Percentiles rank a stretch among this genome's conserved stretches.
Evolutionary conservation across 2,888 invertebrate species (phyloP).

Genomic region (Xylophagus ater): DNA sequence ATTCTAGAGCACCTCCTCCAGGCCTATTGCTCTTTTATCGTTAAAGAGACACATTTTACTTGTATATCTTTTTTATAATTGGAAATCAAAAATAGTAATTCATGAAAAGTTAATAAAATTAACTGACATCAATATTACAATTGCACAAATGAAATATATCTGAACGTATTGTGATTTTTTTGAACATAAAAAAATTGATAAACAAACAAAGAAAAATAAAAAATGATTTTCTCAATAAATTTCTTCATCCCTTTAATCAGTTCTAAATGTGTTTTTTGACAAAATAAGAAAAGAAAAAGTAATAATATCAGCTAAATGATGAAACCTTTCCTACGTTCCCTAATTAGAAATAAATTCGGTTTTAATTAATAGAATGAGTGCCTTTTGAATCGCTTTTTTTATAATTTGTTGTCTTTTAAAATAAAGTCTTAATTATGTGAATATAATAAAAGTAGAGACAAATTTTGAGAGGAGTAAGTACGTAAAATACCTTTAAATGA

Average conservation of each 20-base stretch:
- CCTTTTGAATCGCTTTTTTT: slow-evolving; percentile 12
- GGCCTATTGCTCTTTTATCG: no score
- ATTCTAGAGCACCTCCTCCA: no score
- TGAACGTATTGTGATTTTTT: slow-evolving; percentile 25
- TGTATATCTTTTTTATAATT: no score
- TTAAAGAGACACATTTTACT: no score
- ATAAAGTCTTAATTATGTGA: slow-evolving; percentile 1
- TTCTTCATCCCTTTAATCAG: slow-evolving; percentile 8
- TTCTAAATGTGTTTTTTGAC: slow-evolving; percentile 11
- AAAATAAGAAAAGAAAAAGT: slow-evolving; percentile 54
- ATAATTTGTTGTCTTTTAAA: slow-evolving; percentile 2
- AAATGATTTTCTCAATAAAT: slow-evolving; percentile 10
- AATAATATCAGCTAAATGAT: no score
- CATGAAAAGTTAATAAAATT: slow-evolving; percentile 12
- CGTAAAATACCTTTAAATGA: slow-evolving; percentile 38
- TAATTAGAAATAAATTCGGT: no score
- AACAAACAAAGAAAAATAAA: no score
- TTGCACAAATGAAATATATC: slow-evolving; percentile 22
- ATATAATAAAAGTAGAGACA: no score
- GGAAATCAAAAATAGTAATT: slow-evolving; percentile 24
- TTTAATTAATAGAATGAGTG: slow-evolving; percentile 19
- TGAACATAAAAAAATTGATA: slow-evolving; percentile 7
- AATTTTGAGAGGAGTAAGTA: slow-evolving; percentile 37
- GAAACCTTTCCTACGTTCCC: no score
- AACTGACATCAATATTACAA: slow-evolving; percentile 7